Evolutionary conservation across 2,113 vertebrate species (phyloP).

Genomic region (Proteles cristata): DNA sequence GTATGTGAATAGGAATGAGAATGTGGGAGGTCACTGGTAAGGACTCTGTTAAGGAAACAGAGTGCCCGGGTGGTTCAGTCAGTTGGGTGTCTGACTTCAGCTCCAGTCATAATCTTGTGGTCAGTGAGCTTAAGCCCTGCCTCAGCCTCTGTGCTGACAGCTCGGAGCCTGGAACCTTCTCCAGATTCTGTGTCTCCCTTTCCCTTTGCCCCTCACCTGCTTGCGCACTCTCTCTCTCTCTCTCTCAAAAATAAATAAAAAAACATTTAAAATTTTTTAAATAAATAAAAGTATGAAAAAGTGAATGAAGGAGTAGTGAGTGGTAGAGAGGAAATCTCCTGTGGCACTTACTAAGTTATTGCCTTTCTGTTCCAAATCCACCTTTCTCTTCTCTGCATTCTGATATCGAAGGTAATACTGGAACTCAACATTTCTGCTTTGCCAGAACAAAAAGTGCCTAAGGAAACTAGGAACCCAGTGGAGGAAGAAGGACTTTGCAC

Average conservation of each 20-base stretch:
- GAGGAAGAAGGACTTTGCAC: not conserved
- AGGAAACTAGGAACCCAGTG: not conserved
- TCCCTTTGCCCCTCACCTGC: no score
- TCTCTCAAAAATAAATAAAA: no score
- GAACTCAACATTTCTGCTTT: not conserved
- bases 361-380: not conserved
- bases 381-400: not conserved
- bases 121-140: no score
- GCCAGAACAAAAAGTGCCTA: not conserved
- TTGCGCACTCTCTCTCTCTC: no score
- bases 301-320: not conserved
- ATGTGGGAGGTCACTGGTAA: not conserved
- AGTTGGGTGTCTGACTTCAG: no score
- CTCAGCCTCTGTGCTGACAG: no score
- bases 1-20: not conserved
- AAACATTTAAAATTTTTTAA: no score
- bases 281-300: not conserved
- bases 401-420: not conserved
- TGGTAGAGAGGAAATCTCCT: not conserved
- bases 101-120: no score
- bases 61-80: no score
- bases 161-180: no score
- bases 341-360: not conserved
- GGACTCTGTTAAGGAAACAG: not conserved
- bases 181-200: no score